phyloP scores from a whole-genome alignment of 2,113 vertebrate genomes.

The Xiphophorus hellerii region DNA sequence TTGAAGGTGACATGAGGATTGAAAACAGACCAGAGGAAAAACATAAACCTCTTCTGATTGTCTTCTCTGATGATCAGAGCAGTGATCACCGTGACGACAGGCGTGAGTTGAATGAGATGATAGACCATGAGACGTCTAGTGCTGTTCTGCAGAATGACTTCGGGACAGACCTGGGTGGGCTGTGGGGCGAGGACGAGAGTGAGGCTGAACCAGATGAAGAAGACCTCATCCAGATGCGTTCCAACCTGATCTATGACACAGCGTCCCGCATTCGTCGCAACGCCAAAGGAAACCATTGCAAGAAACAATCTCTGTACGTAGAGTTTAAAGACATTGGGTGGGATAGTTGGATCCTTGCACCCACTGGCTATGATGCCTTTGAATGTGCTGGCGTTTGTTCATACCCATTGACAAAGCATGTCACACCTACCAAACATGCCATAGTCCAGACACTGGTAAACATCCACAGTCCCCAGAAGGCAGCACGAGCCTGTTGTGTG shows the following conservation, averaged over 20 bases:
- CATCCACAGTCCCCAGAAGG: slow-evolving; percentile 92
- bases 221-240: slow-evolving; percentile 92
- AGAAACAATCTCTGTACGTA: slow-evolving; percentile 90
- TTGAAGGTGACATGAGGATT: slow-evolving; percentile 86
- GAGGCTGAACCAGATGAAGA: slow-evolving; percentile 86
- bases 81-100: slow-evolving; percentile 86
- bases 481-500: slow-evolving; percentile 92
- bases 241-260: slow-evolving; percentile 95
- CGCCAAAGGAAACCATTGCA: slow-evolving; percentile 95
- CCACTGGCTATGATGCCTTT: slow-evolving; percentile 90
- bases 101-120: slow-evolving; percentile 92
- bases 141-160: slow-evolving; percentile 76
- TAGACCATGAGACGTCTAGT: slow-evolving; percentile 86
- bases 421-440: slow-evolving; percentile 95
- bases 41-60: slow-evolving; percentile 90
- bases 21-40: slow-evolving; percentile 88
- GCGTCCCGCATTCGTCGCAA: slow-evolving; percentile 92
- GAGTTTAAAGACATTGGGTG: slow-evolving; percentile 99
- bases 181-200: slow-evolving; percentile 62
- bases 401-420: slow-evolving; percentile 92
- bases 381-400: slow-evolving; percentile 91
- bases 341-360: slow-evolving; percentile 98
- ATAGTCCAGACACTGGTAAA: slow-evolving; percentile 93
- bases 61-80: slow-evolving; percentile 95
- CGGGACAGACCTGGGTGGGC: slow-evolving; percentile 51